Evolutionary conservation across 2,113 vertebrate species (phyloP).

Genomic region (Stomatorhinus ivindoensis): DNA sequence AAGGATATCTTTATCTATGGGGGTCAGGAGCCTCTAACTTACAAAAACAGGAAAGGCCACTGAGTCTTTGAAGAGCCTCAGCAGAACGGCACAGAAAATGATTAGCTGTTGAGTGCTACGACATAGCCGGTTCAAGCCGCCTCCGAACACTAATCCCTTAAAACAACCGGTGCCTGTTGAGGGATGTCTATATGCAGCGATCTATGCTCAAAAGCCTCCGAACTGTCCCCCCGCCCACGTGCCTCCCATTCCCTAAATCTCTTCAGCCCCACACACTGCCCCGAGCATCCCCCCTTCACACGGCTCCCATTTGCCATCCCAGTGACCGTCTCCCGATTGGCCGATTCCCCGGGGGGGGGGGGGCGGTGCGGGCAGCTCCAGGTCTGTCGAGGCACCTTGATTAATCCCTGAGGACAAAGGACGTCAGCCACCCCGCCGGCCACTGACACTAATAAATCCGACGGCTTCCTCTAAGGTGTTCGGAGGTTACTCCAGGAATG

Average conservation of each 20-base stretch:
- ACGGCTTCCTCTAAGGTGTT: conserved; percentile 60
- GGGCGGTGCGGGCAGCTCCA: conserved; percentile 41
- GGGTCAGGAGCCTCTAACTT: neutral
- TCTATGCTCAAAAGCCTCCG: neutral
- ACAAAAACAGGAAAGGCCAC: neutral
- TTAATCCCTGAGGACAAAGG: conserved; percentile 61
- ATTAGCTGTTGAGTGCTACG: neutral
- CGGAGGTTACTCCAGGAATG: conserved; percentile 66
- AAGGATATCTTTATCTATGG: neutral
- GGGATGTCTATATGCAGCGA: conserved; percentile 9
- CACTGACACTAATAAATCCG: conserved; percentile 61
- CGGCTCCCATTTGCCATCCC: conserved; percentile 38
- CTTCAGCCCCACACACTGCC: neutral
- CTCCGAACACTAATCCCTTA: conserved; percentile 4
- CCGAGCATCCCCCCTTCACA: neutral
- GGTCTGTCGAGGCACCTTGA: conserved; percentile 49
- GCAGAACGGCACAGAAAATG: neutral
- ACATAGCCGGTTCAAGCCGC: neutral
- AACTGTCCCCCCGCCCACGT: neutral
- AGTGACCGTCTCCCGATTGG: conserved; percentile 55
- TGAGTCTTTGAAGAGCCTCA: conserved; percentile 3
- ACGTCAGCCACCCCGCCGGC: conserved; percentile 51
- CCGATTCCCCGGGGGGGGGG: conserved; percentile 48
- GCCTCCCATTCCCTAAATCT: neutral
- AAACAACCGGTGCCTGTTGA: conserved; percentile 2